These are phyloP conservation scores for Emydoidea blandingii DNA, from an alignment of 2,797 vertebrate genomes.

Conservation along the genomic window DNA sequence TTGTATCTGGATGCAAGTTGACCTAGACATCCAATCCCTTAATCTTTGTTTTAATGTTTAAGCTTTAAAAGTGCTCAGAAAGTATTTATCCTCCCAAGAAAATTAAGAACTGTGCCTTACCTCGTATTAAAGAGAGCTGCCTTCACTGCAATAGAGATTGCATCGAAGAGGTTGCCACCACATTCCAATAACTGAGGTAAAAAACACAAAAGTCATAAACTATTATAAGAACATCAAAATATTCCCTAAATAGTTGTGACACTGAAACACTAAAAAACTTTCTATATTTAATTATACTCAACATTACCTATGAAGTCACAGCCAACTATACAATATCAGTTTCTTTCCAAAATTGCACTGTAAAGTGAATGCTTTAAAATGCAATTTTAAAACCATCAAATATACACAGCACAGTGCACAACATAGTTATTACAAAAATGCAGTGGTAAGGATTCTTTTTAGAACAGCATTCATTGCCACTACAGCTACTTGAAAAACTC, in stretches of 20 bases:
- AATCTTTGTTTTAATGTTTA: neutral
- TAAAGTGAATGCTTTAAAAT: neutral
- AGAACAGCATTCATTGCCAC: neutral
- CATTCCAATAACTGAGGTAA: slow-evolving; percentile 91
- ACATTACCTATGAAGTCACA: neutral
- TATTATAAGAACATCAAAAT: slow-evolving; percentile 21
- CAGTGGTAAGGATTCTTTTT: neutral
- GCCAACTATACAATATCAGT: neutral
- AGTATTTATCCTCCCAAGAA: neutral
- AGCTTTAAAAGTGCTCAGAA: neutral
- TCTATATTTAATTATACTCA: slow-evolving; percentile 13
- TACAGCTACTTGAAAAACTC: neutral
- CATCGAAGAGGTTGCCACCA: slow-evolving; percentile 96
- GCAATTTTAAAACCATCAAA: neutral
- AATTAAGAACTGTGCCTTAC: slow-evolving; percentile 79
- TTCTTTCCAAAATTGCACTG: neutral
- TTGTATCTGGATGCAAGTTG: neutral
- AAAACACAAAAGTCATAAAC: slow-evolving; percentile 7
- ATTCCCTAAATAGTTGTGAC: neutral
- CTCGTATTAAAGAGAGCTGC: slow-evolving; percentile 97
- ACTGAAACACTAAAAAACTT: neutral
- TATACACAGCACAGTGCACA: neutral
- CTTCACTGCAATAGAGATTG: slow-evolving; percentile 94
- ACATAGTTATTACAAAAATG: neutral
- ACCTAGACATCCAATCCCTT: neutral